Evolutionary conservation across 1,140 invertebrate genomes (phyloP).

Genomic region (Bombus superbus): DNA sequence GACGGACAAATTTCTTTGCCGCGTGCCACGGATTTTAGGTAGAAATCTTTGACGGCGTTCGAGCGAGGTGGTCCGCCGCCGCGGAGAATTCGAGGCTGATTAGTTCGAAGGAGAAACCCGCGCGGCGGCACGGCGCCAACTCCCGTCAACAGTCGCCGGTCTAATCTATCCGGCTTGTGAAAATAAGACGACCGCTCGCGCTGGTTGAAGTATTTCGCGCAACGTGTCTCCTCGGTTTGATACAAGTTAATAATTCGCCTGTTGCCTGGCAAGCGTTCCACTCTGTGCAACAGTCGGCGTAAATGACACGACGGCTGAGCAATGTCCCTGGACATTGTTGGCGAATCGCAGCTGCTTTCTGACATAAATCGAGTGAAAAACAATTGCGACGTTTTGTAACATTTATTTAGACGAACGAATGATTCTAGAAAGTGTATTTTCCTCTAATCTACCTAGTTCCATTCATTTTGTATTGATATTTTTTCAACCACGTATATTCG

Average conservation of each 20-base stretch:
- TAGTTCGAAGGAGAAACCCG: constrained; percentile 36
- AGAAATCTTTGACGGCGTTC: constrained; percentile 50
- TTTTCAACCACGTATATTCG: background rate
- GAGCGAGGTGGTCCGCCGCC: constrained; percentile 61
- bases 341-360: no score
- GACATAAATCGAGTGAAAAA: background rate
- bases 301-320: background rate
- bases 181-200: constrained; percentile 29
- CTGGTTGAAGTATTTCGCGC: background rate
- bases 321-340: background rate
- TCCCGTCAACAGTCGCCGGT: background rate
- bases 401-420: background rate
- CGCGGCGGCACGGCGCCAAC: constrained; percentile 44
- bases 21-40: constrained; percentile 66
- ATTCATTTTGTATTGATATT: no score
- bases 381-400: background rate
- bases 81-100: constrained; percentile 55
- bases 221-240: background rate
- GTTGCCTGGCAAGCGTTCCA: background rate
- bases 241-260: constrained; percentile 13
- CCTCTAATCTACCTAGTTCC: background rate
- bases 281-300: background rate
- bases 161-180: constrained; percentile 10
- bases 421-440: background rate
- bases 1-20: constrained; percentile 67